Conservation (phyloP, 1,140 invertebrate species). For the Oreohelix idahoensis region DNA sequence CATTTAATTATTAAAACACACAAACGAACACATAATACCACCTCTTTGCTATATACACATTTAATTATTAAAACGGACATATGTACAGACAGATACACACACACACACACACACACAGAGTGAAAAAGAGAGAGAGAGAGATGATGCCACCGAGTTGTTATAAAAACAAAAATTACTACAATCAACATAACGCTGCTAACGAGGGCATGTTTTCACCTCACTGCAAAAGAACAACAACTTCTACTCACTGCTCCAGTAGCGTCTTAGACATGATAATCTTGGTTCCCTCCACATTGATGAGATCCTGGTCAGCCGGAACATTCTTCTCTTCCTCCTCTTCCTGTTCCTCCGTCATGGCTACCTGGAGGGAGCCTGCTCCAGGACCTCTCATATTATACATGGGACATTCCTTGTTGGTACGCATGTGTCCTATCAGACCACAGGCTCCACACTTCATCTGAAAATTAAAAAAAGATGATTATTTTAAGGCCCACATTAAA, state of each 20-base stretch:
- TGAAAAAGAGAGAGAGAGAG: too few relatives aligned
- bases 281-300: slow-evolving; percentile 68
- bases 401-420: slow-evolving; percentile 69
- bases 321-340: slow-evolving; percentile 67
- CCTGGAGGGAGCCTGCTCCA: slow-evolving; percentile 56
- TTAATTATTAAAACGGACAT: too few relatives aligned
- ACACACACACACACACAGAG: too few relatives aligned
- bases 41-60: too few relatives aligned
- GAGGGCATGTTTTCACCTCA: too few relatives aligned
- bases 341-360: slow-evolving; percentile 70
- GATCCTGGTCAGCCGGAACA: slow-evolving; percentile 60
- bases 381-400: slow-evolving; percentile 57
- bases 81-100: too few relatives aligned
- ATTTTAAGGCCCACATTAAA: too few relatives aligned
- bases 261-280: slow-evolving; percentile 67
- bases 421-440: slow-evolving; percentile 72
- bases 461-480: neutral
- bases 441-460: slow-evolving; percentile 94
- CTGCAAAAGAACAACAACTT: neutral
- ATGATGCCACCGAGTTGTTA: too few relatives aligned
- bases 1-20: too few relatives aligned
- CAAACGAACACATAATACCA: too few relatives aligned
- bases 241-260: slow-evolving; percentile 48
- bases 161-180: too few relatives aligned
- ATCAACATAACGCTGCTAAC: too few relatives aligned